A percentile compares a stretch with the other conserved stretches of the same genome.
phyloP scores from a whole-genome alignment of 2,113 vertebrate genomes.

The Calidris pugnax region DNA sequence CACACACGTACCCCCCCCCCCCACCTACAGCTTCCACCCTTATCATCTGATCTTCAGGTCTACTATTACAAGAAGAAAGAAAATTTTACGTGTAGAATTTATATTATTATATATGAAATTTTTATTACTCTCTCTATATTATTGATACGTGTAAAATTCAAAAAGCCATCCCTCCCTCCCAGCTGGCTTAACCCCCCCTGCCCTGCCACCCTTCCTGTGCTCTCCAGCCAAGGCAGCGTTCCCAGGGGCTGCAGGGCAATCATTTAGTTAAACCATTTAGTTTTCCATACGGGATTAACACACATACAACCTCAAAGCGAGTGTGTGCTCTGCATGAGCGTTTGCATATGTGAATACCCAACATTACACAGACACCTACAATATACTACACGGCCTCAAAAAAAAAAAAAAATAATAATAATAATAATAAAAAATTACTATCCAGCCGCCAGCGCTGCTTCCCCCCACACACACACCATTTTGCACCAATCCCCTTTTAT shows the following conservation, averaged over 20 bases:
- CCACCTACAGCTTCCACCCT: not conserved
- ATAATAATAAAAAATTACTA: not conserved
- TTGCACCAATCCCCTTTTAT: constrained; percentile 65
- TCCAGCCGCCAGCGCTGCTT: not conserved
- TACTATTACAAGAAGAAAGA: not conserved
- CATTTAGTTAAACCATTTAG: constrained; percentile 53
- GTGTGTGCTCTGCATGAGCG: not conserved
- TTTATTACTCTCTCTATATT: not conserved
- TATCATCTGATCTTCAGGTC: not conserved
- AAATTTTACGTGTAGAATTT: not conserved
- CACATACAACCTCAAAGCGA: not conserved
- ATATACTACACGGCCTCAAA: constrained; percentile 24
- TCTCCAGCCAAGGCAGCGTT: constrained; percentile 2
- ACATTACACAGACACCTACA: constrained; percentile 5
- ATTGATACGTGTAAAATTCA: not conserved
- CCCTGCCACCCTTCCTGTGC: not conserved
- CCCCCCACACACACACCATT: constrained; percentile 35
- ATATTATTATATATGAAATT: not conserved
- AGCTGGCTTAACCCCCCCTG: not conserved
- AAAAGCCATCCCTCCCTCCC: not conserved
- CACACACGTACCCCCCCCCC: not conserved
- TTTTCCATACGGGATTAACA: constrained; percentile 50
- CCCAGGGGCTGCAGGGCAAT: constrained; percentile 30
- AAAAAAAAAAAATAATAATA: not conserved
- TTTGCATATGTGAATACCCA: constrained; percentile 43